Percentiles rank a stretch among this genome's conserved stretches.
Conservation (phyloP, 2,113 vertebrate genomes). For the Leptobrachium ailaonicum region DNA sequence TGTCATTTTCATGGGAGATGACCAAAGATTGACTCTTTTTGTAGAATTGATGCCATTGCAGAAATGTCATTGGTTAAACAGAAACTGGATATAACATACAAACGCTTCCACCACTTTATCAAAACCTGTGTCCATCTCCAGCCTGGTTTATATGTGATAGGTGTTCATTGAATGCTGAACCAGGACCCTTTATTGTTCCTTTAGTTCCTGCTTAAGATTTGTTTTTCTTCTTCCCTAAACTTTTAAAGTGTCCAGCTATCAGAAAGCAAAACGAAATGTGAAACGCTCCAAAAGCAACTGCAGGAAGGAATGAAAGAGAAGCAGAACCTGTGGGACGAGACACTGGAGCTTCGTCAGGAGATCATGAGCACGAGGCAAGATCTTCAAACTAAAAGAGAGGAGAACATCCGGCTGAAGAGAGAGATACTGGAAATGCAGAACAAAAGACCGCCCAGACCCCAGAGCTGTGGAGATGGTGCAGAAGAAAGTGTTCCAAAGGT, state of each 20-base stretch:
- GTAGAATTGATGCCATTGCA: too few relatives aligned
- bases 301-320: conserved; percentile 67
- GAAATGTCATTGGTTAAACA: too few relatives aligned
- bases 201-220: conserved; percentile 1
- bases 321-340: conserved; percentile 64
- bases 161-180: too few relatives aligned
- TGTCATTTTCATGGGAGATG: too few relatives aligned
- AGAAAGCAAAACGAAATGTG: conserved; percentile 65
- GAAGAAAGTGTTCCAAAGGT: conserved; percentile 43
- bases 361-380: conserved; percentile 56
- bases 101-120: too few relatives aligned
- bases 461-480: conserved; percentile 53
- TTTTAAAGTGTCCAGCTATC: conserved; percentile 59
- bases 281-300: conserved; percentile 72
- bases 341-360: conserved; percentile 64
- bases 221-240: conserved; percentile 36
- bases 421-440: conserved; percentile 42
- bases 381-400: conserved; percentile 47
- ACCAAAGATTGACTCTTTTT: too few relatives aligned
- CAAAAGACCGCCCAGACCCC: conserved; percentile 45
- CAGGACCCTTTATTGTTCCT: not conserved
- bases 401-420: conserved; percentile 48
- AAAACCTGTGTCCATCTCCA: too few relatives aligned
- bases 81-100: too few relatives aligned
- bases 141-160: too few relatives aligned